These are phyloP conservation scores for Pheosia gnoma DNA, from an alignment of 2,888 invertebrate species.

Conservation along the genomic window DNA sequence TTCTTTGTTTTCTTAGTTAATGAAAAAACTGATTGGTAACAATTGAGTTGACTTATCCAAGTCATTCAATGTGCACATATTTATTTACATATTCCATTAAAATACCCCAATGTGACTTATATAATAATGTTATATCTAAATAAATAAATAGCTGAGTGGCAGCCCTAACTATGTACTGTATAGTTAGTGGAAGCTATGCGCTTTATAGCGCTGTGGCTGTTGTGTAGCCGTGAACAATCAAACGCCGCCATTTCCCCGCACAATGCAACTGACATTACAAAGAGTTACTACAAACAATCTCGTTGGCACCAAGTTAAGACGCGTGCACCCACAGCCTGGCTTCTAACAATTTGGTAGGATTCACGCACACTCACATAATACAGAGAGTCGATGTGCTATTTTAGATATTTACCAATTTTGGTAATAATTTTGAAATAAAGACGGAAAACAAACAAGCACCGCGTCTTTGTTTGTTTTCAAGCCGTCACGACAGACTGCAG, in stretches of 20 bases:
- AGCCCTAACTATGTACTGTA: not conserved
- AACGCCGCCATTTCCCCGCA: constrained; percentile 4
- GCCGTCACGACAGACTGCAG: not conserved
- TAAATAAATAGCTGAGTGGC: not conserved
- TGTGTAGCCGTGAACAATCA: constrained; percentile 3
- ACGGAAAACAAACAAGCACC: no score
- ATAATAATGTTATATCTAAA: no score
- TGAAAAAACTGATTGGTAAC: no score
- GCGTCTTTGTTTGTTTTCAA: not conserved
- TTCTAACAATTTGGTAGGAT: not conserved
- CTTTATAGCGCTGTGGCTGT: not conserved
- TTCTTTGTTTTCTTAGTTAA: no score
- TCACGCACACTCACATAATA: not conserved
- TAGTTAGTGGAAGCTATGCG: constrained; percentile 2
- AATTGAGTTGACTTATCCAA: no score
- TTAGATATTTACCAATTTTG: no score
- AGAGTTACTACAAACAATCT: constrained; percentile 7
- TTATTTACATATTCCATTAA: no score
- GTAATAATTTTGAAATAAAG: no score
- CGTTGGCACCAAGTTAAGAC: not conserved
- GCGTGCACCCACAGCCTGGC: not conserved
- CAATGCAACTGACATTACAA: constrained; percentile 7
- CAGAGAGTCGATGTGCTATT: no score
- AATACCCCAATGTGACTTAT: no score
- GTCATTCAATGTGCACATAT: no score